These are phyloP conservation scores for Catharus ustulatus DNA, from an alignment of 2,797 vertebrate genomes.

Conservation along the genomic window DNA sequence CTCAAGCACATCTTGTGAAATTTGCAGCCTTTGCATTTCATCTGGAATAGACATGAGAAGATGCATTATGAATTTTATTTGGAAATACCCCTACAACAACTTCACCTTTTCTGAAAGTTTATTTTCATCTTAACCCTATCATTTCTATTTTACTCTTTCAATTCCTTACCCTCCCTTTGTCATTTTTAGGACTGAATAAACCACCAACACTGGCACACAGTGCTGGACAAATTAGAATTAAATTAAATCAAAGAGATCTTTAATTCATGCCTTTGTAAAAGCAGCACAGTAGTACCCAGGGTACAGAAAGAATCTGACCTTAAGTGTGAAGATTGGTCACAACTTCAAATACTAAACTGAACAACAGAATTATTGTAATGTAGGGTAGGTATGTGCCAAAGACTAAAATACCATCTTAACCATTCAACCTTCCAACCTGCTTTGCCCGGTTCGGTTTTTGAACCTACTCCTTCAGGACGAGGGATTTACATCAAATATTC, in stretches of 20 bases:
- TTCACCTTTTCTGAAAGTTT: neutral
- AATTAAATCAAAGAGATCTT: neutral
- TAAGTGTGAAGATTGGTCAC: neutral
- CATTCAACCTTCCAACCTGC: neutral
- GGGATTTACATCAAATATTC: slow-evolving; percentile 35
- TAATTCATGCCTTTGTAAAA: neutral
- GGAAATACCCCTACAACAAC: neutral
- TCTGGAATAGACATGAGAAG: neutral
- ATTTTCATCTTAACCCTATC: neutral
- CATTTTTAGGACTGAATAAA: neutral
- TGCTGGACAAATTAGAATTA: neutral
- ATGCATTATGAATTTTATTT: neutral
- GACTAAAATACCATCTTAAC: neutral
- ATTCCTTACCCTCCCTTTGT: neutral
- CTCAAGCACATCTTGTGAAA: neutral
- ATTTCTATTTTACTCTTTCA: neutral
- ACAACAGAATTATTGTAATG: neutral
- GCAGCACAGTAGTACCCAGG: neutral
- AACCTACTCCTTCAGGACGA: neutral
- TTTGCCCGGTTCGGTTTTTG: neutral
- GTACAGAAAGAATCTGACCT: neutral
- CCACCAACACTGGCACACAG: neutral
- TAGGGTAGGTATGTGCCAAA: neutral
- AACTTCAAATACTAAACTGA: neutral
- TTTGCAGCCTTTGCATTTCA: neutral